Evolutionary conservation across 2,113 vertebrate genomes (phyloP).

Genomic region (Catagonus wagneri): DNA sequence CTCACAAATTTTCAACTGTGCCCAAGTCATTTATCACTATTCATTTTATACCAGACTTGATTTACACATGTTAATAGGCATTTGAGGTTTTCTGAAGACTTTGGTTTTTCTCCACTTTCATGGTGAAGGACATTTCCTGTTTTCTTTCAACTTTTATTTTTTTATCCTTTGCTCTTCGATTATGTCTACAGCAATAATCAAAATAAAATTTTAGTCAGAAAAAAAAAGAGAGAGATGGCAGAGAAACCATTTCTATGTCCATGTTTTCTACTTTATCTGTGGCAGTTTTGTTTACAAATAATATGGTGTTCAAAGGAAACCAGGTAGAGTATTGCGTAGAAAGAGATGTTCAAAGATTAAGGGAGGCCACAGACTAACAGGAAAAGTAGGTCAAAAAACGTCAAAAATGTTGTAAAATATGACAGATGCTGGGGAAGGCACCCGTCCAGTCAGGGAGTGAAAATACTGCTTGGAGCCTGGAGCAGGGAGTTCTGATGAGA

Average conservation of each 20-base stretch:
- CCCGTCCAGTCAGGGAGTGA: not conserved
- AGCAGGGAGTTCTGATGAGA: not conserved
- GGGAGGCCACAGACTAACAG: not conserved
- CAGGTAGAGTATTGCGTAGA: not conserved
- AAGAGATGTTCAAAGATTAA: not conserved
- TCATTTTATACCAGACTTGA: not conserved
- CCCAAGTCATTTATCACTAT: not conserved
- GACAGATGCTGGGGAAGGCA: not conserved
- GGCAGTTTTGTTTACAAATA: not conserved
- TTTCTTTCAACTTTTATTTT: not conserved
- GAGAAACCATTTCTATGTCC: not conserved
- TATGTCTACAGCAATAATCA: not conserved
- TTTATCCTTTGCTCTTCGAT: not conserved
- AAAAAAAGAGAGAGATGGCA: not conserved
- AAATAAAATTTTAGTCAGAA: not conserved
- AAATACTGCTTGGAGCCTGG: accelerated
- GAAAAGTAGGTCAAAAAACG: not conserved
- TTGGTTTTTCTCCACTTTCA: not conserved
- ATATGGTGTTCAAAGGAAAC: not conserved
- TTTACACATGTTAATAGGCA: not conserved
- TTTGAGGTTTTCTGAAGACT: not conserved
- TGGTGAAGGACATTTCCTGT: not conserved
- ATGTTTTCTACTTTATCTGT: not conserved
- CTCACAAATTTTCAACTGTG: not conserved
- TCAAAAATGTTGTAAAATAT: not conserved